Evolutionary conservation across 2,888 invertebrate species (phyloP).

Genomic region (Machimus rusticus): DNA sequence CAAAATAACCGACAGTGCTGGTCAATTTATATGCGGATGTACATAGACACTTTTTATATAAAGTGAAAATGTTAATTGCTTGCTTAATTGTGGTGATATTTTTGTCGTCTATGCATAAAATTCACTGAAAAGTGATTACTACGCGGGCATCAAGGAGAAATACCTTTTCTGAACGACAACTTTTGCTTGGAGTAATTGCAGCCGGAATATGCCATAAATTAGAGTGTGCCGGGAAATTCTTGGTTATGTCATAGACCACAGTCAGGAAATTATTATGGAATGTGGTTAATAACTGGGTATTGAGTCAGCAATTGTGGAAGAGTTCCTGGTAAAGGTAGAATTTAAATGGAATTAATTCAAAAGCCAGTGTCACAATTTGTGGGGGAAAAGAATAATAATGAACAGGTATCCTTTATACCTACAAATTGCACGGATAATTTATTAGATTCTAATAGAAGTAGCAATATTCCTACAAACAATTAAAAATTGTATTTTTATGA

Average conservation of each 20-base stretch:
- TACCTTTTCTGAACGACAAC: background rate
- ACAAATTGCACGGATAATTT: background rate
- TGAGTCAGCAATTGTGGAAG: background rate
- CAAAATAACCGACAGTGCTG: background rate
- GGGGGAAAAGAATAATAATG: too few relatives aligned
- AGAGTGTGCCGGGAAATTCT: background rate
- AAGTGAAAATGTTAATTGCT: background rate
- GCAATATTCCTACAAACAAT: too few relatives aligned
- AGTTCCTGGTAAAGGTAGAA: background rate
- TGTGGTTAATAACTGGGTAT: background rate
- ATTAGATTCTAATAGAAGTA: background rate
- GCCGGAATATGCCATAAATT: background rate
- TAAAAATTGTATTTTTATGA: background rate
- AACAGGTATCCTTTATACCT: too few relatives aligned
- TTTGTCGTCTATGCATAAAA: background rate
- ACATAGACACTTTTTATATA: background rate
- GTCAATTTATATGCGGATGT: background rate
- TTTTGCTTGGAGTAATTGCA: background rate
- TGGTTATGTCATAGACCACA: background rate
- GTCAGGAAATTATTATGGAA: background rate
- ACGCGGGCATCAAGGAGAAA: background rate
- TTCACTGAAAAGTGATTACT: background rate
- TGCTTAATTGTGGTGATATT: background rate
- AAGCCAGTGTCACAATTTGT: background rate
- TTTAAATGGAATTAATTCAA: background rate